These are phyloP conservation scores for Oryzias dopingdopingensis DNA, from an alignment of 2,797 vertebrate species.

Conservation along the genomic window DNA sequence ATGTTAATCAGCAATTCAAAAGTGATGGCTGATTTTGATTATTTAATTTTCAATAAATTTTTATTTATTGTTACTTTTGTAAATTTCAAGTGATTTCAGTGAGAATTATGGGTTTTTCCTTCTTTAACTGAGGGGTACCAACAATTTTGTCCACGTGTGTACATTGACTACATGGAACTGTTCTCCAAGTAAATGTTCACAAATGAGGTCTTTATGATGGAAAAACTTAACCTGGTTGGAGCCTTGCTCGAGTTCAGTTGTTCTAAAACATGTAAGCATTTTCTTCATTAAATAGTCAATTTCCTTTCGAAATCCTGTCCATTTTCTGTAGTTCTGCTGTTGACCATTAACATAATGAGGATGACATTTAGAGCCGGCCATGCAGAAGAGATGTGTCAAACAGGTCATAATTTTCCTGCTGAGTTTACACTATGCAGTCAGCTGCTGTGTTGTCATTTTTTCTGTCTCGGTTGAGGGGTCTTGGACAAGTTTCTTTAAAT, in stretches of 20 bases:
- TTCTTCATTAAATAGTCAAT: constrained; percentile 25
- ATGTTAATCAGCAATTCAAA: no score
- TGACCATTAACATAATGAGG: constrained; percentile 47
- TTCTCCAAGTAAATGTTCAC: no score
- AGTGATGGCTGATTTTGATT: no score
- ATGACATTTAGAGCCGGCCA: constrained; percentile 30
- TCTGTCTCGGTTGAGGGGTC: neutral
- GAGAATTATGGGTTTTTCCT: no score
- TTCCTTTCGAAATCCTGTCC: constrained; percentile 20
- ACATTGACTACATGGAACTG: neutral
- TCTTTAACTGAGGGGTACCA: no score
- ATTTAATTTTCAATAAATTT: no score
- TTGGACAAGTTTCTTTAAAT: no score
- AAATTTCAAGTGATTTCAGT: no score
- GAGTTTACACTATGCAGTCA: neutral
- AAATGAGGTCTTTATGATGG: no score
- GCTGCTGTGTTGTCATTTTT: constrained; percentile 5
- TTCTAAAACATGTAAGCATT: constrained; percentile 8
- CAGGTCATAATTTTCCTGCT: constrained; percentile 25
- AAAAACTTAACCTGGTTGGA: constrained; percentile 5
- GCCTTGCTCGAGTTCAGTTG: constrained; percentile 13
- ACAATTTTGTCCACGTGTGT: no score
- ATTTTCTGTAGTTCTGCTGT: constrained; percentile 8
- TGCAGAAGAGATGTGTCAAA: constrained; percentile 33
- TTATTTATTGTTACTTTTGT: no score